Base-by-base conservation (phyloP, 2,888 invertebrate genomes). In the Drosophila flavopinicola region DNA sequence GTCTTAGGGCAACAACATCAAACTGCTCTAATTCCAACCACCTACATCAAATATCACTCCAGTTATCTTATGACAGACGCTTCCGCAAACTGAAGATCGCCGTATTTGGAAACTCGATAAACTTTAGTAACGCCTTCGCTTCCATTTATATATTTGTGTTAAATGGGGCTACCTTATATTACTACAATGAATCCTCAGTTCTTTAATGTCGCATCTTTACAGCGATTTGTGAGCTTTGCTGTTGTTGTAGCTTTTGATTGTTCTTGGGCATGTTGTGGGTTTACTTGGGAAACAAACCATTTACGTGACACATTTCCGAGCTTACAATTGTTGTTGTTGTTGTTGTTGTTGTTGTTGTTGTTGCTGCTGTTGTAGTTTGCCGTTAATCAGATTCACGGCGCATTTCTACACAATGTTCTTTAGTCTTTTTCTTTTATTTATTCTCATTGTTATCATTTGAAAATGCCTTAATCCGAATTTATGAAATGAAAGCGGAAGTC, bases 401-500 rank as follows among this genome's bases (percentile, higher is more conserved):
- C 82, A 79, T 79, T 85, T 84, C 77, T 48, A 79, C 80, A 78
- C 58, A 45, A 51, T 41, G 69, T 51, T 79, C 53, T 63, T 58
- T 37, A 35, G 37, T 39, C 33, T 44, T 54, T 37, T 45, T 41
- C 11, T 32, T 47, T 15, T 57, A 65, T 79, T 60, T 68, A 64
- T 56, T 70, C 82, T 79, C 85, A 82, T 85, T 79, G 85, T 79
- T 85, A 82, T 85, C 85, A 85, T 85, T 78, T 73, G 84, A 79
- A 82, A 82, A 82, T 80, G 86, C 85, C 78, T 84, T 86, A 83
- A 86, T 83, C 82, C 80, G 85, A 84, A 86, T 83, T 83, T 86
- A 83, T 83, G 78, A 82, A 83, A 86, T 69, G 75, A 83, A 83
- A 83, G 82, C 83, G 83, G 86, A 83, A 83, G 86, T 86, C 80